Evolutionary conservation across 2,888 invertebrate genomes (phyloP).

Genomic region (Napeogenes inachia): DNA sequence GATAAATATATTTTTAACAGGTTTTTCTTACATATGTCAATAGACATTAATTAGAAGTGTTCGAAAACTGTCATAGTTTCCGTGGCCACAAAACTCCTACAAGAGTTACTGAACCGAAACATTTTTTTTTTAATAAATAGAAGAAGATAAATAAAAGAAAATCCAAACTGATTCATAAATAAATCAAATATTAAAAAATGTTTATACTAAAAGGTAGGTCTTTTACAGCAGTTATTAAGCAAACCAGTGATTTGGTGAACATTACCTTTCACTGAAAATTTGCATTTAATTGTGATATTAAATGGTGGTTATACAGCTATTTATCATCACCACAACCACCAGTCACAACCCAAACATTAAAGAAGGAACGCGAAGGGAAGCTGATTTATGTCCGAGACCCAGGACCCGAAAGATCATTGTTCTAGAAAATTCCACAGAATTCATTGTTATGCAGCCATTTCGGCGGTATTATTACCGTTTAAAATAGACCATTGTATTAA

Average conservation of each 20-base stretch:
- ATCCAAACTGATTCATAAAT: too few relatives aligned
- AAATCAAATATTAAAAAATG: too few relatives aligned
- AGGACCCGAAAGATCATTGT: slow-evolving; percentile 19
- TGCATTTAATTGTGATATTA: slow-evolving; percentile 21
- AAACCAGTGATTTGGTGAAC: not conserved
- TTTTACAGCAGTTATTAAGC: not conserved
- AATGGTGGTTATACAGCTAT: slow-evolving; percentile 30
- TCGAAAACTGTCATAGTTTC: too few relatives aligned
- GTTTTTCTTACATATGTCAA: too few relatives aligned
- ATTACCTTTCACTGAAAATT: slow-evolving; percentile 10
- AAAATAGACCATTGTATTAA: not conserved
- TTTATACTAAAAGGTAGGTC: not conserved
- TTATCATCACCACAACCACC: too few relatives aligned
- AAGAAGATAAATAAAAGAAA: too few relatives aligned
- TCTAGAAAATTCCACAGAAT: not conserved
- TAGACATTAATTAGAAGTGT: too few relatives aligned
- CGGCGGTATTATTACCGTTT: not conserved
- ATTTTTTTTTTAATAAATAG: too few relatives aligned
- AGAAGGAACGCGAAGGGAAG: slow-evolving; percentile 1
- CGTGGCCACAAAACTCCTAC: too few relatives aligned
- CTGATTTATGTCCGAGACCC: slow-evolving; percentile 29
- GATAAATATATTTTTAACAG: too few relatives aligned
- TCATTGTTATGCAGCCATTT: not conserved
- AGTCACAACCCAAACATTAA: too few relatives aligned
- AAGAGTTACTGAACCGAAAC: too few relatives aligned